Percentiles rank a stretch among this genome's conserved stretches.
phyloP scores from a whole-genome alignment of 2,113 vertebrate genomes.

The Leucoraja erinaceus region DNA sequence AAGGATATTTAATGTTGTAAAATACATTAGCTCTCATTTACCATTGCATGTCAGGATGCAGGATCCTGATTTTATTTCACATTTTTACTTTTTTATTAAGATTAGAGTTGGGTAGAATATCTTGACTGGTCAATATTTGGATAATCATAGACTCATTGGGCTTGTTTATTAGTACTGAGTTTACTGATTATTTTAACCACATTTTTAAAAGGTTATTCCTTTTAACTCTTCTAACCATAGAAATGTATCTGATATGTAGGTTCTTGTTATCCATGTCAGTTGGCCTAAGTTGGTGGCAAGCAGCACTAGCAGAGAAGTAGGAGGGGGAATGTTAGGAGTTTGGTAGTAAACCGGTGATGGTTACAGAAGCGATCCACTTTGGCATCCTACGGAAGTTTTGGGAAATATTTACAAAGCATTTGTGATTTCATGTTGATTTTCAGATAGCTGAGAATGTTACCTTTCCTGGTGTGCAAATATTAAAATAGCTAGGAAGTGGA shows the following conservation, averaged over 20 bases:
- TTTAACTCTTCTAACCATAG: background rate
- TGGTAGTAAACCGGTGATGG: background rate
- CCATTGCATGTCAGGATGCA: no score
- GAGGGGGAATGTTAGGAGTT: background rate
- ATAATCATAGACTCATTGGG: no score
- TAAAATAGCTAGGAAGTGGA: background rate
- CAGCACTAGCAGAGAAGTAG: background rate
- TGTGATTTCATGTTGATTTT: background rate
- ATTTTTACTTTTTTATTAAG: no score
- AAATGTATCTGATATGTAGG: no score
- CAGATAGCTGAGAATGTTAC: background rate
- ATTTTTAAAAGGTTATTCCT: background rate
- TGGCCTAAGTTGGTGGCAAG: background rate
- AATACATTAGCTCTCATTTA: no score
- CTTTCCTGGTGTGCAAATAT: background rate
- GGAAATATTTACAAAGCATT: background rate
- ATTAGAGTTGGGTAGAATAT: no score
- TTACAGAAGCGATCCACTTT: background rate
- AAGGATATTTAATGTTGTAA: no score
- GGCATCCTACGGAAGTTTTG: background rate
- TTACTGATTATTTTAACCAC: no score
- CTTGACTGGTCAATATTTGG: background rate
- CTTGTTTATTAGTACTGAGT: background rate
- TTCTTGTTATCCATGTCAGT: background rate
- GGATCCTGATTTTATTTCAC: no score